Conservation (phyloP, 2,888 invertebrate genomes). For the Lumbricus terrestris region DNA sequence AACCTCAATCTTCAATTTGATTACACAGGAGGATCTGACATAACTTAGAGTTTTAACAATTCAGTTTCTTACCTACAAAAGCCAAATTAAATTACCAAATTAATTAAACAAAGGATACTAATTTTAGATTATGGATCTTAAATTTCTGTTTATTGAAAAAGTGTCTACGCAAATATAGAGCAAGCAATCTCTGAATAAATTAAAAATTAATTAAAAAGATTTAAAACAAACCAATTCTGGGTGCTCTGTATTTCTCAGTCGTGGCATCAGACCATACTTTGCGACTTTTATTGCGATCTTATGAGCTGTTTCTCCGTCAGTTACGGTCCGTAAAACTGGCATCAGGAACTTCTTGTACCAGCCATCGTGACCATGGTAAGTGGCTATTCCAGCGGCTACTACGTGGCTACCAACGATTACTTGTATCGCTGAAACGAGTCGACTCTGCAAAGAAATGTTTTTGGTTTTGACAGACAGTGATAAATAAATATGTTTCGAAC, state of each 20-base stretch:
- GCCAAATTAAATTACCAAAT: not conserved
- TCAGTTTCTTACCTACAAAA: not conserved
- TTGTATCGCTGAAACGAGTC: conserved; percentile 63
- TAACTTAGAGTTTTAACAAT: not conserved
- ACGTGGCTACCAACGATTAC: conserved; percentile 70
- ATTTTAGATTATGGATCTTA: not conserved
- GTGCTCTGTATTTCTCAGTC: conserved; percentile 67
- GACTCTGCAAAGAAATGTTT: not conserved
- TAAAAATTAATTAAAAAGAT: not conserved
- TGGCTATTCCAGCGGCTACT: conserved; percentile 70
- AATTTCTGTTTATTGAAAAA: not conserved
- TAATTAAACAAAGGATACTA: not conserved
- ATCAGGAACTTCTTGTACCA: conserved; percentile 75
- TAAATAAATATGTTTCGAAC: too few species aligned
- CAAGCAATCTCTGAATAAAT: not conserved
- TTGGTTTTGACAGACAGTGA: too few species aligned
- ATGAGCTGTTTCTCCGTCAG: conserved; percentile 83
- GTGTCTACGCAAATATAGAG: not conserved
- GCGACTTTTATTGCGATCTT: conserved; percentile 73
- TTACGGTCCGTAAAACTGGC: conserved; percentile 67
- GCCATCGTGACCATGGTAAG: conserved; percentile 74
- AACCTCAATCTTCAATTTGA: not conserved
- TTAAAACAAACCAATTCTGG: conserved; percentile 69
- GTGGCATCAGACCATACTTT: conserved; percentile 74
- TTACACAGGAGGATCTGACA: not conserved